Evolutionary conservation across 92 coral and sea anemone genomes (phyloP), one percentile per base, ranked within the genome.

Genomic region (Zoanthus sociatus): DNA sequence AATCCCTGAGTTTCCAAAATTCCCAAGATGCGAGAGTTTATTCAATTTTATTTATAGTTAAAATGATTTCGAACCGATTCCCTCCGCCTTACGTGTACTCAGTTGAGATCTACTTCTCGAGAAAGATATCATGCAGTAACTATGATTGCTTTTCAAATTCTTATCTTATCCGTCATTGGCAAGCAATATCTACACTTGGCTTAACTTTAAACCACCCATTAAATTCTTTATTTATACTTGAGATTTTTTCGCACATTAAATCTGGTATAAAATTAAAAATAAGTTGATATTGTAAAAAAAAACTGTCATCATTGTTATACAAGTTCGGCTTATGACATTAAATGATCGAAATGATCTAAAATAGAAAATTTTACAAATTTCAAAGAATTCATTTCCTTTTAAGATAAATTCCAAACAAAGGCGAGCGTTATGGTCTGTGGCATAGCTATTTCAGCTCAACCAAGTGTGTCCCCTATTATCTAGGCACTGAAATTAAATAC

Each of bases 311-410:
- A 18, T n/a, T 5, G n/a, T 17, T n/a, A 10, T 31, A 16, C 31
- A 69, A 63, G 45, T 61, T 18, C 45, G 21, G 44, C 9, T 58
- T 58, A 4, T 16, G 45, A 18, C 64, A 81, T 79, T n/a, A 50
- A 12, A 64, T 17, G 32, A 18, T 66, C 44, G 64, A 6, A 21
- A 18, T 13, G 1, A 74, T 14, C 66, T 81, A 63, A 66, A 64
- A 81, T 81, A 47, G 46, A 13, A 30, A 67, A 81, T 81, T 81
- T 81, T 31, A 64, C 56, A 79, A 81, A 81, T 17, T 66, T 81
- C 7, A 64, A 9, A 56, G 66, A 81, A 64, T 81, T 79, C 47
- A 17, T 37, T 64, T 55, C 75, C 75, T 45, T 14, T 58, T 71
- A 78, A 69, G 46, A 58, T 56, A 17, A 18, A 56, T 26, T 58